These are phyloP conservation scores for Arothron firmamentum DNA, from an alignment of 2,113 vertebrate genomes.

Conservation along the genomic window DNA sequence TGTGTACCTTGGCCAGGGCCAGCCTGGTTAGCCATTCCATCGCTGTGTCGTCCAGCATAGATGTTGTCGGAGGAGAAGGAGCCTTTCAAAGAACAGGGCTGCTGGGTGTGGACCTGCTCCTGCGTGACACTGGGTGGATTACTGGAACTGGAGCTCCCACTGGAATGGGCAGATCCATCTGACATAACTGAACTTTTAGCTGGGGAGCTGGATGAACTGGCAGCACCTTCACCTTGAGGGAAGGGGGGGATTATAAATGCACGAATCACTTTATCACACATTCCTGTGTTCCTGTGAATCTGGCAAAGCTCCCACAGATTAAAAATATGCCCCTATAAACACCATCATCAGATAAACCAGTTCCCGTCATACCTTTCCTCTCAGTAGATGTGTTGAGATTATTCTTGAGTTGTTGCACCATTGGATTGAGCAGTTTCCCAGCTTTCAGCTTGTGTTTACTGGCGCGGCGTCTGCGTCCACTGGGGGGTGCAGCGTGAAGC, in stretches of 20 bases:
- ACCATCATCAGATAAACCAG: constrained; percentile 9
- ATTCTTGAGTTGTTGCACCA: constrained; percentile 85
- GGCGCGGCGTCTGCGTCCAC: constrained; percentile 83
- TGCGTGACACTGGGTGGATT: constrained; percentile 37
- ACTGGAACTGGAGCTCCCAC: constrained; percentile 56
- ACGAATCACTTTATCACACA: constrained; percentile 36
- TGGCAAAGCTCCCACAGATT: constrained; percentile 16
- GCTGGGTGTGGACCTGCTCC: constrained; percentile 90
- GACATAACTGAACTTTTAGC: constrained; percentile 67
- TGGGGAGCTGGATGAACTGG: constrained; percentile 70
- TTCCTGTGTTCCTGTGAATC: constrained; percentile 21
- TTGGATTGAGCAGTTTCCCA: constrained; percentile 89
- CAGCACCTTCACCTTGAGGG: constrained; percentile 66
- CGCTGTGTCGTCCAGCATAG: constrained; percentile 82
- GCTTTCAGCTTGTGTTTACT: constrained; percentile 94
- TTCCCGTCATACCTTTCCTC: constrained; percentile 47
- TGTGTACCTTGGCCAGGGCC: constrained; percentile 69
- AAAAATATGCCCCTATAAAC: constrained; percentile 13
- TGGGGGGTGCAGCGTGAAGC: constrained; percentile 87
- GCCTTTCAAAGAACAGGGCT: constrained; percentile 94
- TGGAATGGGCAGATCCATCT: constrained; percentile 59
- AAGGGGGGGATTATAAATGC: neutral
- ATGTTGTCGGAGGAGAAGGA: constrained; percentile 93
- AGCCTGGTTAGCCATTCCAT: constrained; percentile 66
- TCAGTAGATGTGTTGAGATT: constrained; percentile 57